Evolutionary conservation across 2,888 invertebrate genomes (phyloP), one percentile per base, ranked within the genome.

Genomic region (Drosophila melanocephala): DNA sequence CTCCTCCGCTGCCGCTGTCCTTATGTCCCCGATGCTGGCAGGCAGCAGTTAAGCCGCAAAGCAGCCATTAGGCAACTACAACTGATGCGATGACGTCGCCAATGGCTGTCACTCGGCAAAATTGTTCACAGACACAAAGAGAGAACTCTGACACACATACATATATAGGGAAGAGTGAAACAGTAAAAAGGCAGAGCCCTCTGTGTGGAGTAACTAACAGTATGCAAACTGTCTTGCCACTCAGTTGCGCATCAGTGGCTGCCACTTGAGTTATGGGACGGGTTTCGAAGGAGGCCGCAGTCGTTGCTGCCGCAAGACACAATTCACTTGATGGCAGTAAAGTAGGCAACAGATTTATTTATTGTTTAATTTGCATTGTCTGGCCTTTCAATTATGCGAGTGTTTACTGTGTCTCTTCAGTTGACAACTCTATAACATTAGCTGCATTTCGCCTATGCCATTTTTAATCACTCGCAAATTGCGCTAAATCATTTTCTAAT

Each of bases 401-500:
- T 32, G 37, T 28, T 30, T 12, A 44, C 32, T 32, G 19, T 30
- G 16, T 12, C n/a, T 14, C 39, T 26, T 57, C 35, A 28, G 56
- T 30, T 59, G 58, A 50, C 58, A 59, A 59, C 57, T 64, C 19
- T 22, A 72, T 47, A 61, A 37, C 47, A n/a, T 56, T 61, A 30
- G 28, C 37, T 19, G n/a, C 19, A 19, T 4, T 26, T 57, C 39
- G 33, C 42, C 56, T 39, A 30, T 39, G 62, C 62, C 60, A 76
- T 69, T 84, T 87, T 87, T 83, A 88, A 84, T 84, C 77, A 69
- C 62, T 79, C 51, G 77, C 80, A 79, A 82, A 87, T 83, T 84
- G 81, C 64, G 72, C 77, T 80, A 72, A 87, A 87, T 87, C 82
- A 85, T 87, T 85, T 85, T 82, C 85, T 87, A 87, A 87, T 87